phyloP scores from a whole-genome alignment of 2,797 vertebrate genomes.

The Hoplostethus atlanticus region DNA sequence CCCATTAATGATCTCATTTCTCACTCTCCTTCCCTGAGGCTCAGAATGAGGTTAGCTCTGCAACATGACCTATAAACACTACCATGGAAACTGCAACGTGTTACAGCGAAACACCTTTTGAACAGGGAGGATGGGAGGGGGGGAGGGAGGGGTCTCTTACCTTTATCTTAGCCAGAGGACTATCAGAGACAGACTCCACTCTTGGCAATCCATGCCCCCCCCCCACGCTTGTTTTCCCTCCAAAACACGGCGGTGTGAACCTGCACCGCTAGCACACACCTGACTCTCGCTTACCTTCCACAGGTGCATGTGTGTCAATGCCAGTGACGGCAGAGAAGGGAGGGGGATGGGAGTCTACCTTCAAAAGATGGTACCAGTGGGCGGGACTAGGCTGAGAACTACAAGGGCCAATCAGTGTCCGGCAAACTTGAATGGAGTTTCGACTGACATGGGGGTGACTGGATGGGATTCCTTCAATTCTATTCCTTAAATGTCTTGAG shows the following conservation, averaged over 20 bases:
- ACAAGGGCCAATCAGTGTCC: no score
- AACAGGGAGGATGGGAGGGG: slow-evolving; percentile 20
- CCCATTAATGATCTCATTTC: slow-evolving; percentile 83
- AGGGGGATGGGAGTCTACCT: neutral
- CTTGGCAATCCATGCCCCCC: slow-evolving; percentile 40
- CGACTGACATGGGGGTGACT: no score
- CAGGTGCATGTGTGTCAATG: slow-evolving; percentile 11
- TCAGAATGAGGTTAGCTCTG: slow-evolving; percentile 75
- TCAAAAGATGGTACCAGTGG: neutral
- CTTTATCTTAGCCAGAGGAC: slow-evolving; percentile 65
- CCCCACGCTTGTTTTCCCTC: neutral
- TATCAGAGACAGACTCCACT: slow-evolving; percentile 50
- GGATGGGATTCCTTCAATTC: no score
- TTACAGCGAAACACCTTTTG: slow-evolving; percentile 62
- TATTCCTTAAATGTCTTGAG: no score
- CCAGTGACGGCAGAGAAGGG: neutral
- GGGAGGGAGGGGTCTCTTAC: slow-evolving; percentile 44
- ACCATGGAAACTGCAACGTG: slow-evolving; percentile 74
- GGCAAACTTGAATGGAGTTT: no score
- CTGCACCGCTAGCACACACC: slow-evolving; percentile 25
- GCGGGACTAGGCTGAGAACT: no score
- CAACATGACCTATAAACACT: slow-evolving; percentile 80
- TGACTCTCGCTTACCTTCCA: slow-evolving; percentile 18
- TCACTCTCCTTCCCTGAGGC: slow-evolving; percentile 75
- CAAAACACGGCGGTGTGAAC: slow-evolving; percentile 25